These are phyloP conservation scores for Octopus bimaculoides DNA, from an alignment of 1,140 invertebrate genomes.

Conservation along the genomic window DNA sequence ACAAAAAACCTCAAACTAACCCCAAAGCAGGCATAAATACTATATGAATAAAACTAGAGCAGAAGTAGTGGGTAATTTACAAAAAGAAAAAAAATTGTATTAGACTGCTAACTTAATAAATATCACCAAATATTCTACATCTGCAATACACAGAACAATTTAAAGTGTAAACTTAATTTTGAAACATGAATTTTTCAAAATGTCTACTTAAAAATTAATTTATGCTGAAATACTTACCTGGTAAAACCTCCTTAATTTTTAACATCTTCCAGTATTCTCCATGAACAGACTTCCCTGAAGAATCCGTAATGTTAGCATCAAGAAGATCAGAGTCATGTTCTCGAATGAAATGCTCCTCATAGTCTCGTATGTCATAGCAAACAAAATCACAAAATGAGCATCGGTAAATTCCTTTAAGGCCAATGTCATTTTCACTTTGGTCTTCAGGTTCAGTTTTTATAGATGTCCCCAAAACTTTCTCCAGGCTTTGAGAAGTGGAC, in stretches of 20 bases:
- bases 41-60: too few species aligned
- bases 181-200: too few species aligned
- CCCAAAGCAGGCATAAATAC: too few species aligned
- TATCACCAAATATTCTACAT: too few species aligned
- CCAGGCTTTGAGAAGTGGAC: neutral
- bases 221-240: slow-evolving; percentile 26
- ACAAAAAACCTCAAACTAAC: too few species aligned
- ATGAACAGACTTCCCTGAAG: slow-evolving; percentile 13
- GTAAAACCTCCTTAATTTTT: slow-evolving; percentile 39
- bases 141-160: too few species aligned
- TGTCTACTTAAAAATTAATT: too few species aligned
- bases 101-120: too few species aligned
- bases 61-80: too few species aligned
- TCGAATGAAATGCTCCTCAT: slow-evolving; percentile 26
- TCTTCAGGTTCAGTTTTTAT: slow-evolving; percentile 1
- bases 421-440: neutral
- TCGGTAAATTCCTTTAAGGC: slow-evolving; percentile 16
- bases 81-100: too few species aligned
- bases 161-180: too few species aligned
- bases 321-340: slow-evolving; percentile 22
- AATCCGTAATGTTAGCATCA: slow-evolving; percentile 11
- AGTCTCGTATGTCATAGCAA: slow-evolving; percentile 28
- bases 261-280: slow-evolving; percentile 43
- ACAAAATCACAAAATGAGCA: slow-evolving; percentile 33
- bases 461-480: neutral